Evolutionary conservation across 2,888 invertebrate genomes (phyloP).

Genomic region (Argyresthia goedartella): DNA sequence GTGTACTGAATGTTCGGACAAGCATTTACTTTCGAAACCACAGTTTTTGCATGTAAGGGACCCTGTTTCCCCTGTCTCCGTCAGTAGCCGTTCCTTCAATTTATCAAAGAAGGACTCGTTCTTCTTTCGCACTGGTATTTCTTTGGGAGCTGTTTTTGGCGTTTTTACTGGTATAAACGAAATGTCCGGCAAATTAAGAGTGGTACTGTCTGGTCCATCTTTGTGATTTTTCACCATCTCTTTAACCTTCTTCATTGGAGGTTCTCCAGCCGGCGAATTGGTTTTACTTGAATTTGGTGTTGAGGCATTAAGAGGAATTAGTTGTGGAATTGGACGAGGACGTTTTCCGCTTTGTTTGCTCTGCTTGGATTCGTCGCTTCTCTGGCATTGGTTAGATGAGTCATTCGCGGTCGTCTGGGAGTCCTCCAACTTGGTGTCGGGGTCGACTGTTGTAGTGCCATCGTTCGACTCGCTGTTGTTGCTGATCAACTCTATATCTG

Average conservation of each 20-base stretch:
- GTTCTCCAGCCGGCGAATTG: conserved; percentile 41
- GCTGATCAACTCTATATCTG: conserved; percentile 46
- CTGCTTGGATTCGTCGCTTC: conserved; percentile 31
- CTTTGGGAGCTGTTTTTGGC: conserved; percentile 28
- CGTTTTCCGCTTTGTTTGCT: conserved; percentile 43
- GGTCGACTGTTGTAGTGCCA: conserved; percentile 28
- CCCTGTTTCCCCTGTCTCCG: conserved; percentile 74
- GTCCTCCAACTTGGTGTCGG: conserved; percentile 28
- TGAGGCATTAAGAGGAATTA: conserved; percentile 76
- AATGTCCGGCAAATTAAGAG: conserved; percentile 33
- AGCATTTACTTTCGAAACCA: conserved; percentile 83
- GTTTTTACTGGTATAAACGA: conserved; percentile 34
- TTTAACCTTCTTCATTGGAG: conserved; percentile 54
- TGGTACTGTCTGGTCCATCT: conserved; percentile 18
- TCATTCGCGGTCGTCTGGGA: conserved; percentile 14
- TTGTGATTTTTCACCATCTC: conserved; percentile 16
- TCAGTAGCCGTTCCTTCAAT: conserved; percentile 80
- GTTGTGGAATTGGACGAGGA: conserved; percentile 79
- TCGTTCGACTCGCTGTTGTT: conserved; percentile 61
- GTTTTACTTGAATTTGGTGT: conserved; percentile 48
- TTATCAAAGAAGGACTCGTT: conserved; percentile 87
- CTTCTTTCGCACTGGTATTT: conserved; percentile 63
- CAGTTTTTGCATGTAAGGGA: conserved; percentile 78
- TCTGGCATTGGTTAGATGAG: conserved; percentile 18
- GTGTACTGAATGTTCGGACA: conserved; percentile 85